Evolutionary conservation across 2,888 invertebrate species (phyloP).

Genomic region (Scaptomyza flava): DNA sequence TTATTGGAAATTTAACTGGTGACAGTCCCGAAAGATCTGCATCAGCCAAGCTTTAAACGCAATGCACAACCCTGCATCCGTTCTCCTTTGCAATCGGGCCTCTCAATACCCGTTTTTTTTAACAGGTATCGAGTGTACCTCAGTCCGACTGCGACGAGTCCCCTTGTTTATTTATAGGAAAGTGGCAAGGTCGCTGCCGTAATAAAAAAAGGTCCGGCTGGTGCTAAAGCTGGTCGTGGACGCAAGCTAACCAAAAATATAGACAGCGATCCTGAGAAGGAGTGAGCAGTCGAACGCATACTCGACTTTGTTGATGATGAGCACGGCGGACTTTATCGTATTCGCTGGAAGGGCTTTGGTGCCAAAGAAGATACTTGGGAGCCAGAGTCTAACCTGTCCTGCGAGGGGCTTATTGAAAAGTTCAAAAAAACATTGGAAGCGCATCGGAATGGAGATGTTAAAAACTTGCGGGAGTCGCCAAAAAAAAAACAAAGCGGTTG

Average conservation of each 20-base stretch:
- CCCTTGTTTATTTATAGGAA: slow-evolving; percentile 4
- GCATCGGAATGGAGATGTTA: slow-evolving; percentile 75
- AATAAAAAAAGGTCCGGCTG: slow-evolving; percentile 21
- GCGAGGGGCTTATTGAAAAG: slow-evolving; percentile 89
- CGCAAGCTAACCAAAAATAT: slow-evolving; percentile 36
- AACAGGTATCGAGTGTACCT: too few species aligned
- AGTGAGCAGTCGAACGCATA: slow-evolving; percentile 88
- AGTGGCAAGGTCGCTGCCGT: slow-evolving; percentile 1
- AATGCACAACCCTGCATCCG: too few species aligned
- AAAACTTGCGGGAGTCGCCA: slow-evolving; percentile 88
- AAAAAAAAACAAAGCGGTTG: slow-evolving; percentile 89
- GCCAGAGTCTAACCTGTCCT: slow-evolving; percentile 91
- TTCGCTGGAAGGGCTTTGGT: slow-evolving; percentile 93
- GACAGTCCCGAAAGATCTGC: too few species aligned
- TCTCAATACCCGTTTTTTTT: too few species aligned
- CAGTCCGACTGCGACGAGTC: too few species aligned
- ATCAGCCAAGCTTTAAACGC: too few species aligned
- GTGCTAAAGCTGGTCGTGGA: slow-evolving; percentile 26
- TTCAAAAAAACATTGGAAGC: slow-evolving; percentile 88
- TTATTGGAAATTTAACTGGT: too few species aligned
- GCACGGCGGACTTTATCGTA: slow-evolving; percentile 90
- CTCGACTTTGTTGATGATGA: slow-evolving; percentile 89
- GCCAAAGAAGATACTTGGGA: slow-evolving; percentile 92
- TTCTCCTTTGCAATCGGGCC: too few species aligned
- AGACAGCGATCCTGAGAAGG: slow-evolving; percentile 84